Conservation (phyloP, 2,888 invertebrate species). For the Cerastoderma edule region DNA sequence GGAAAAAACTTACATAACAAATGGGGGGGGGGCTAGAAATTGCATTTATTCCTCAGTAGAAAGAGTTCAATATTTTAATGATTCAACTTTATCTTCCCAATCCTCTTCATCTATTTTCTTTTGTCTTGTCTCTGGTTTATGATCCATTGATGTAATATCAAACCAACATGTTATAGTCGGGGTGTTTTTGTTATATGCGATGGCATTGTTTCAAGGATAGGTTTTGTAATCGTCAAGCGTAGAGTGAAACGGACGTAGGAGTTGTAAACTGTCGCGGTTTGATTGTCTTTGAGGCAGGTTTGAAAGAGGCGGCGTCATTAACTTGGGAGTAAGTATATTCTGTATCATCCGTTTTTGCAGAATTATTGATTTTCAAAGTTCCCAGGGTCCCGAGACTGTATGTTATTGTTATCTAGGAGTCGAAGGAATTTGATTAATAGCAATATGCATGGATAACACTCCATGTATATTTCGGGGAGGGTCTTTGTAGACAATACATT, state of each 20-base stretch:
- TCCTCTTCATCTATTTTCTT: slow-evolving; percentile 9
- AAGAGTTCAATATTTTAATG: slow-evolving; percentile 52
- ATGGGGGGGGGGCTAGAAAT: slow-evolving; percentile 44
- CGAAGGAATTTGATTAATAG: slow-evolving; percentile 56
- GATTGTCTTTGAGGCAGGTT: slow-evolving; percentile 53
- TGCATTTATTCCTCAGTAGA: slow-evolving; percentile 28
- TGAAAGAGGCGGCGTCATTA: slow-evolving; percentile 38
- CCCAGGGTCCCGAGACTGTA: slow-evolving; percentile 31
- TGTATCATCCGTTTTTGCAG: slow-evolving; percentile 57
- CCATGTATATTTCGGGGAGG: slow-evolving; percentile 19
- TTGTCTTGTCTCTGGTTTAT: slow-evolving; percentile 36
- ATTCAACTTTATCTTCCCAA: too few species aligned
- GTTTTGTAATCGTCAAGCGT: slow-evolving; percentile 40
- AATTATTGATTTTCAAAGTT: slow-evolving; percentile 59
- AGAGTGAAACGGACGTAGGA: slow-evolving; percentile 30
- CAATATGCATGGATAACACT: slow-evolving; percentile 46
- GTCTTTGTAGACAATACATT: slow-evolving; percentile 23
- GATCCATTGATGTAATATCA: slow-evolving; percentile 56
- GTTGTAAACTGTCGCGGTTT: slow-evolving; percentile 42
- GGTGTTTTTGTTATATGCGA: slow-evolving; percentile 44
- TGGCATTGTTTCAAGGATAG: slow-evolving; percentile 27
- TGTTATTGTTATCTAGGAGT: slow-evolving; percentile 48
- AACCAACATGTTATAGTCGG: too few species aligned
- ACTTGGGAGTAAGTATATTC: slow-evolving; percentile 45
- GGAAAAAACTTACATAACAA: slow-evolving; percentile 57